Evolutionary conservation across 23 tunicate species (phyloP).

Genomic region (Styela clava): DNA sequence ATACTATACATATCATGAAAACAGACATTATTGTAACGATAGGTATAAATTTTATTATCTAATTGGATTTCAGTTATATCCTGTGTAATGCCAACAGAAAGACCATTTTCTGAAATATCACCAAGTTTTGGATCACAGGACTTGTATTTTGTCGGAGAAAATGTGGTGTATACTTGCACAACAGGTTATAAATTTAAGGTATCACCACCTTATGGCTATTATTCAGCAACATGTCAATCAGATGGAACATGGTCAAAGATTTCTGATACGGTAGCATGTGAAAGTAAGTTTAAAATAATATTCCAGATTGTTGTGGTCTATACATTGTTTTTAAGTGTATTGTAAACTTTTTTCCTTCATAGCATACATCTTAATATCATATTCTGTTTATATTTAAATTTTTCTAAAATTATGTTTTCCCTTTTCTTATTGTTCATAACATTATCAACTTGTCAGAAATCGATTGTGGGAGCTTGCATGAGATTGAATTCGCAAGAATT

Average conservation of each 20-base stretch:
- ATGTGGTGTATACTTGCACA: conserved; percentile 17
- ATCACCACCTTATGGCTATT: conserved; percentile 21
- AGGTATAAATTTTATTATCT: no score
- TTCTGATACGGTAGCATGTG: not conserved
- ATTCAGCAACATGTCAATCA: conserved; percentile 21
- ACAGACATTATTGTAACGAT: no score
- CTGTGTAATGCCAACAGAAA: not conserved
- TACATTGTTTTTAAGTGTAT: no score
- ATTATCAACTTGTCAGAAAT: conserved; percentile 1
- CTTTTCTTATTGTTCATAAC: no score
- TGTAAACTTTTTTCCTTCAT: no score
- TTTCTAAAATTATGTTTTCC: no score
- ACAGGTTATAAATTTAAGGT: conserved; percentile 36
- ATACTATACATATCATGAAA: no score
- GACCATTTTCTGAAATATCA: not conserved
- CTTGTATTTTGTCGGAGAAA: conserved; percentile 5
- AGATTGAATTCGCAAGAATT: not conserved
- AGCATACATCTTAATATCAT: no score
- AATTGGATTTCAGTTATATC: not conserved
- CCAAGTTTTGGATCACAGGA: not conserved
- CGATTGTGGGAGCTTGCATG: not conserved
- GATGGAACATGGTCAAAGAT: conserved; percentile 43
- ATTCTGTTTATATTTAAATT: no score
- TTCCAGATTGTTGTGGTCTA: no score
- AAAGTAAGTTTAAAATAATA: not conserved